phyloP scores from a whole-genome alignment of 1,140 invertebrate genomes.

The Plectrocnemia conspersa region DNA sequence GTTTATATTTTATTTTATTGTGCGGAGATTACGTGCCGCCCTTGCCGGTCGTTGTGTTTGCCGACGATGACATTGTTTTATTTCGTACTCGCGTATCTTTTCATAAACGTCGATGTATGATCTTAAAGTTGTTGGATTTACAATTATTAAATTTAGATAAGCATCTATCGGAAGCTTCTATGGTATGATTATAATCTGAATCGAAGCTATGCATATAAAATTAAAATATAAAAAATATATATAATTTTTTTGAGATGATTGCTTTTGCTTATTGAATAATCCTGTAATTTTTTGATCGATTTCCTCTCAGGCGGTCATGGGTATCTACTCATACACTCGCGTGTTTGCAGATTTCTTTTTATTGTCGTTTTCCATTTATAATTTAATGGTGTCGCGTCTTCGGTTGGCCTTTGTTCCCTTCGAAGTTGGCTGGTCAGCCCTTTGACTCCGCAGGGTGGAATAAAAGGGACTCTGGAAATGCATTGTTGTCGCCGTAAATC shows the following conservation, averaged over 20 bases:
- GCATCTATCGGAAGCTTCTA: too few relatives aligned
- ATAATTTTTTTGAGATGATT: too few relatives aligned
- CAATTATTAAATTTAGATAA: too few relatives aligned
- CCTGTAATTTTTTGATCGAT: too few relatives aligned
- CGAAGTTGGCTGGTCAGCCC: neutral
- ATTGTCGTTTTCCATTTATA: constrained; percentile 8
- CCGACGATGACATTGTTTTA: constrained; percentile 23
- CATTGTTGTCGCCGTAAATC: constrained; percentile 23
- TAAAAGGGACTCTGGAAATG: neutral
- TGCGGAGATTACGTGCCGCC: neutral
- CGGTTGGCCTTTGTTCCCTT: constrained; percentile 14
- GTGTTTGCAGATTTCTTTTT: constrained; percentile 10
- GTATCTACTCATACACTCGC: neutral
- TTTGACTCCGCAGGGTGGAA: constrained; percentile 14
- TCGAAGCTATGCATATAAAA: too few relatives aligned
- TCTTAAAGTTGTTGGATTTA: too few relatives aligned
- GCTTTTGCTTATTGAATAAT: too few relatives aligned
- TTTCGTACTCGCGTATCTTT: constrained; percentile 21
- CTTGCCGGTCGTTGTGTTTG: constrained; percentile 23
- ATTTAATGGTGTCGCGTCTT: constrained; percentile 19
- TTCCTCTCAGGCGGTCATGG: neutral
- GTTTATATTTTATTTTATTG: constrained; percentile 10
- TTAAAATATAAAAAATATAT: too few relatives aligned
- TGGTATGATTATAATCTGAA: too few relatives aligned
- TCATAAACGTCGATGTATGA: too few relatives aligned